These are phyloP conservation scores for Leucania comma DNA, from an alignment of 2,888 invertebrate species.

Conservation along the genomic window DNA sequence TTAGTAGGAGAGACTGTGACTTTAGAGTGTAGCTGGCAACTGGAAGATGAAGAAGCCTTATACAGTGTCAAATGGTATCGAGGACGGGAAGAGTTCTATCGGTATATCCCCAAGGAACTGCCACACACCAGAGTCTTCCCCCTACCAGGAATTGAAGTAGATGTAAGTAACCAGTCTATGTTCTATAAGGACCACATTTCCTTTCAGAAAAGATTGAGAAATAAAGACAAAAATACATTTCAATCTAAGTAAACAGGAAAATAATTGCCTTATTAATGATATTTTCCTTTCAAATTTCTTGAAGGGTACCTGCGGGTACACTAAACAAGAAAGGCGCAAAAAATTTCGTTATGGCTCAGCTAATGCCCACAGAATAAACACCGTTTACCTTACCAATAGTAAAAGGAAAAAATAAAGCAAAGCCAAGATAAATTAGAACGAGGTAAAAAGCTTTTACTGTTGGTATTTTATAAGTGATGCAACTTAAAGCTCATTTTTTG, in stretches of 20 bases:
- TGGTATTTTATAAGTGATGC: slow-evolving; percentile 23
- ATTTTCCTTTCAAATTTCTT: slow-evolving; percentile 37
- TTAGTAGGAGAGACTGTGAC: slow-evolving; percentile 94
- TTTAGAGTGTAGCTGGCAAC: slow-evolving; percentile 94
- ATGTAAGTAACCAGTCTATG: slow-evolving; percentile 90
- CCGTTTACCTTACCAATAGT: slow-evolving; percentile 32
- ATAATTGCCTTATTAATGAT: slow-evolving; percentile 26
- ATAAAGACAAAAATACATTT: slow-evolving; percentile 21
- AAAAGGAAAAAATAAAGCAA: slow-evolving; percentile 21
- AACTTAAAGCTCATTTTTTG: slow-evolving; percentile 15
- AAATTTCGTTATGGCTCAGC: slow-evolving; percentile 14
- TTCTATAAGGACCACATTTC: neutral
- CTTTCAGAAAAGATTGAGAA: neutral
- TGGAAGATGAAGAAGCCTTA: slow-evolving; percentile 93
- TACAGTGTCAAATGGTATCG: slow-evolving; percentile 96
- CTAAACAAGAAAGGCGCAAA: slow-evolving; percentile 21
- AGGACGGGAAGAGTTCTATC: slow-evolving; percentile 94
- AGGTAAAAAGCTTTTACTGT: slow-evolving; percentile 23
- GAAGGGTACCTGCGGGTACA: slow-evolving; percentile 8
- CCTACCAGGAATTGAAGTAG: slow-evolving; percentile 92
- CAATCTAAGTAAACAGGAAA: slow-evolving; percentile 35
- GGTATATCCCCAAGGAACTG: slow-evolving; percentile 95
- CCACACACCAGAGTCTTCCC: slow-evolving; percentile 94
- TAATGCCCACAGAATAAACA: slow-evolving; percentile 43
- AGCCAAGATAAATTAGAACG: slow-evolving; percentile 28